phyloP scores from a whole-genome alignment of 2,888 invertebrate species.

The Drosophila prostipennis region DNA sequence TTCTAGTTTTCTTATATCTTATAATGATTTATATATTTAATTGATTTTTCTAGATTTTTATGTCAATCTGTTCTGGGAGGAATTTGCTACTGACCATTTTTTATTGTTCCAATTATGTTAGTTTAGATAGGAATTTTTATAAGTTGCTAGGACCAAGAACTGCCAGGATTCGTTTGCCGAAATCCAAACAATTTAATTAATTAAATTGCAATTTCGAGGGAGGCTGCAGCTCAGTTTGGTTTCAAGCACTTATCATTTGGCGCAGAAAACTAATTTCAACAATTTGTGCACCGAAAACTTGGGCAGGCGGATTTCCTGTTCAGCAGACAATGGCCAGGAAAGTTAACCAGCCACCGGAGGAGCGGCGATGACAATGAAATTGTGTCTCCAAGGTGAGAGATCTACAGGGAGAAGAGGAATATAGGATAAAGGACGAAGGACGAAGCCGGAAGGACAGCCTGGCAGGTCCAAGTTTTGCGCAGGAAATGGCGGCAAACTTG shows the following conservation, averaged over 20 bases:
- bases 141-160: not conserved
- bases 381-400: constrained; percentile 50
- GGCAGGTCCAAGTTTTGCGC: constrained; percentile 57
- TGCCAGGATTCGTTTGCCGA: constrained; percentile 31
- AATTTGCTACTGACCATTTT: too few species aligned
- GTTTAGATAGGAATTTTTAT: too few species aligned
- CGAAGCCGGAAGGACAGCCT: constrained; percentile 18
- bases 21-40: too few species aligned
- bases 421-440: not conserved
- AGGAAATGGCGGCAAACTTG: constrained; percentile 55
- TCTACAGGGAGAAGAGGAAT: not conserved
- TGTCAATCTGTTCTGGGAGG: too few species aligned
- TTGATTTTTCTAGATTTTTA: too few species aligned
- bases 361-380: constrained; percentile 59
- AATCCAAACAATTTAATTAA: constrained; percentile 70
- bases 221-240: constrained; percentile 62
- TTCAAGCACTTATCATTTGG: constrained; percentile 73
- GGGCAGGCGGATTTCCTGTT: constrained; percentile 71
- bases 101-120: too few species aligned
- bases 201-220: constrained; percentile 67
- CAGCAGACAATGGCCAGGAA: constrained; percentile 72
- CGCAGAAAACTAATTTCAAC: constrained; percentile 78
- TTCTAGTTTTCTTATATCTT: too few species aligned
- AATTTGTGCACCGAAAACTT: constrained; percentile 75
- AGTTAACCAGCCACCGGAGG: constrained; percentile 64